Conservation (phyloP, 2,888 invertebrate genomes). For the Coleophora deauratella region DNA sequence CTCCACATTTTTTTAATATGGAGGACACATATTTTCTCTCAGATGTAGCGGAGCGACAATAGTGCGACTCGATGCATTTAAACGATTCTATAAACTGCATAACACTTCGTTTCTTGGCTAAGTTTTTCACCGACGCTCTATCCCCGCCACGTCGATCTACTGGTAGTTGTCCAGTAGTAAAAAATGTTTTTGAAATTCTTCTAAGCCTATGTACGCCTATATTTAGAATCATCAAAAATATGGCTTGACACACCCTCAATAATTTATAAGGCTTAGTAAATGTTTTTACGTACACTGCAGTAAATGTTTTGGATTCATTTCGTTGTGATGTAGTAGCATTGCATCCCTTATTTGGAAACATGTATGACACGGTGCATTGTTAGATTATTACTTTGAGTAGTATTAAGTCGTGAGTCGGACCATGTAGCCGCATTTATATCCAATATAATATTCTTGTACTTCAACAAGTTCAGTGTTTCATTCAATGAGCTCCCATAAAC, state of each 20-base stretch:
- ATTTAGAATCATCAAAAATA: constrained; percentile 14
- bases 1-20: constrained; percentile 10
- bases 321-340: too few relatives aligned
- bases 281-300: constrained; percentile 6
- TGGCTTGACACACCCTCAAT: constrained; percentile 16
- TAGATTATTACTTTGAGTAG: too few relatives aligned
- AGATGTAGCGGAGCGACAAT: constrained; percentile 14
- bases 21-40: constrained; percentile 17
- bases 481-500: too few relatives aligned
- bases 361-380: too few relatives aligned
- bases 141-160: constrained; percentile 18
- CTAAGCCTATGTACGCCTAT: constrained; percentile 15
- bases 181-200: constrained; percentile 16
- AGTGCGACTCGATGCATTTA: constrained; percentile 18
- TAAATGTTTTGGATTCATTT: constrained; percentile 7
- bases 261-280: constrained; percentile 15
- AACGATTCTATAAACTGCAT: constrained; percentile 16
- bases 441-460: too few relatives aligned
- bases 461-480: too few relatives aligned
- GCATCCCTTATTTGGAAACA: too few relatives aligned
- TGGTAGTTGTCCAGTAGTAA: constrained; percentile 14
- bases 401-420: too few relatives aligned
- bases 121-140: constrained; percentile 6
- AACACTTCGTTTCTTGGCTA: constrained; percentile 2
- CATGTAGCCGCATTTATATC: too few relatives aligned